Evolutionary conservation across 2,888 invertebrate genomes (phyloP).

Genomic region (Watsonalla binaria): DNA sequence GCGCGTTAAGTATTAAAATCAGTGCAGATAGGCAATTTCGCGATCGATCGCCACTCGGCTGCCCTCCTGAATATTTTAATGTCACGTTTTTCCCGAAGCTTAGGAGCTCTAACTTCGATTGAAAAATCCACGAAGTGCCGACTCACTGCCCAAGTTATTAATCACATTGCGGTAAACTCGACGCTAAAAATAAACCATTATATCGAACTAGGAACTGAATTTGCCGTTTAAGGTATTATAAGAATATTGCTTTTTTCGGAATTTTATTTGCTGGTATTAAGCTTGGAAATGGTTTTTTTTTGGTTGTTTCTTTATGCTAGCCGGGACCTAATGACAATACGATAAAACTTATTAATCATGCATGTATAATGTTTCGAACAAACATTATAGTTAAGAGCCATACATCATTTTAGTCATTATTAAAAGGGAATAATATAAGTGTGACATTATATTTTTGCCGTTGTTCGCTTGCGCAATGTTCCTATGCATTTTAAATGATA

Average conservation of each 20-base stretch:
- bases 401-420: no score
- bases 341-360: no score
- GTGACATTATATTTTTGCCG: no score
- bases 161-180: slow-evolving; percentile 33
- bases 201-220: slow-evolving; percentile 15
- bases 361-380: no score
- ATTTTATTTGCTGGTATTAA: background rate
- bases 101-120: slow-evolving; percentile 37
- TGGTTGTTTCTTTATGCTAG: no score
- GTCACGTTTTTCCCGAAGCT: slow-evolving; percentile 34
- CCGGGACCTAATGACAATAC: no score
- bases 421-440: no score
- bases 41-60: slow-evolving; percentile 23
- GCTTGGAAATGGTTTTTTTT: no score
- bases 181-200: slow-evolving; percentile 24
- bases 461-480: no score
- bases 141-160: slow-evolving; percentile 40
- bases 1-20: slow-evolving; percentile 2
- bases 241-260: background rate
- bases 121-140: slow-evolving; percentile 39
- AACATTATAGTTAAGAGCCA: no score
- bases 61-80: slow-evolving; percentile 48
- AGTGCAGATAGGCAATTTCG: slow-evolving; percentile 8
- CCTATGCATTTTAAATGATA: no score
- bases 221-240: slow-evolving; percentile 1